A percentile compares a stretch with the other conserved stretches of the same genome.
Conservation (phyloP, 2,888 invertebrate species). For the Papilio gigon region DNA sequence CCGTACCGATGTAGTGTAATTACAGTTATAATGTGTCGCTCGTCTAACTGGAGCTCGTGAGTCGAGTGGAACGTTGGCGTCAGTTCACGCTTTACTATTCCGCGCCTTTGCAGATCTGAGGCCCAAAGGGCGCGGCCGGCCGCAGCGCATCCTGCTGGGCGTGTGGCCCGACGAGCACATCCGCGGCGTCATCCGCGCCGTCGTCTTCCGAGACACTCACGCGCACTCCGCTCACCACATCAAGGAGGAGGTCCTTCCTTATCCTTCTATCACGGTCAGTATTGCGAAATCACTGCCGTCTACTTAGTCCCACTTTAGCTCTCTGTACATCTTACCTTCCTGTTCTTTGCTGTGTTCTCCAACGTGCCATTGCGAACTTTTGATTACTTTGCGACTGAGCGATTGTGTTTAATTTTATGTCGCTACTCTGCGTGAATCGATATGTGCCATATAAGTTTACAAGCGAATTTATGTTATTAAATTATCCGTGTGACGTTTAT, state of each 20-base stretch:
- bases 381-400: conserved; percentile 49
- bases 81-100: conserved; percentile 79
- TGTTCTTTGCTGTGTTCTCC: conserved; percentile 42
- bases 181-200: conserved; percentile 94
- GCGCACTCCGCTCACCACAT: conserved; percentile 89
- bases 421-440: background rate
- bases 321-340: conserved; percentile 41
- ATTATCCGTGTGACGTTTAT: conserved; percentile 33
- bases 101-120: conserved; percentile 87
- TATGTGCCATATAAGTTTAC: background rate
- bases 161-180: conserved; percentile 98
- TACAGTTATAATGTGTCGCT: background rate
- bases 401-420: conserved; percentile 36
- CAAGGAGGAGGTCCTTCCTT: conserved; percentile 86
- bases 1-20: background rate
- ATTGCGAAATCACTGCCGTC: conserved; percentile 49
- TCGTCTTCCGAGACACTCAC: conserved; percentile 93
- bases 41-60: conserved; percentile 22
- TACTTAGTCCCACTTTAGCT: conserved; percentile 38
- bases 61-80: conserved; percentile 45
- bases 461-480: background rate
- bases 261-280: conserved; percentile 79
- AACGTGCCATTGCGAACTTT: conserved; percentile 57
- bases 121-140: conserved; percentile 94
- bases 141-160: conserved; percentile 94